Evolutionary conservation across 2,888 invertebrate species (phyloP).

Genomic region (Drosophila nr. fundita): DNA sequence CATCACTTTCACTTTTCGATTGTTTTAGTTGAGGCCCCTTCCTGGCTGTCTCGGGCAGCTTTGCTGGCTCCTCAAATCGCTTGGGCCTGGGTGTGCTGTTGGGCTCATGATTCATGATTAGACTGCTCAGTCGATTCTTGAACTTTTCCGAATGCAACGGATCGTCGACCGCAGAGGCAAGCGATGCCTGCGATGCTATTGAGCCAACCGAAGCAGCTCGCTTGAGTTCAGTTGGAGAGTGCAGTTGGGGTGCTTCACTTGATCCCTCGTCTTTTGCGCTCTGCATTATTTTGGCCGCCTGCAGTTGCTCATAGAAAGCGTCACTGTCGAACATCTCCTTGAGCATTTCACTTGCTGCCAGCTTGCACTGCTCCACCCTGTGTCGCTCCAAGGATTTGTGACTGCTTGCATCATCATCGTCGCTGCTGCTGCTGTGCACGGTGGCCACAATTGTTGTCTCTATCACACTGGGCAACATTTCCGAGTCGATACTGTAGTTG

Average conservation of each 20-base stretch:
- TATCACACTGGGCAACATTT: conserved; percentile 80
- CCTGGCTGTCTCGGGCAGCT: conserved; percentile 1
- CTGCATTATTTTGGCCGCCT: conserved; percentile 20
- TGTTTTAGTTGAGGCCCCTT: conserved; percentile 67
- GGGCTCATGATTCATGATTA: conserved; percentile 61
- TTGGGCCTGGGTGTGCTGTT: conserved; percentile 34
- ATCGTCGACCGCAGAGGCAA: conserved; percentile 67
- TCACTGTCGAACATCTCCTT: conserved; percentile 73
- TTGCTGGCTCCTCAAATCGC: conserved; percentile 22
- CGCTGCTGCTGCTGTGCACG: conserved; percentile 78
- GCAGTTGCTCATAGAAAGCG: conserved; percentile 61
- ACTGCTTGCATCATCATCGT: conserved; percentile 54
- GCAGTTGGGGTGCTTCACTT: not conserved
- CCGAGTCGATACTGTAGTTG: conserved; percentile 79
- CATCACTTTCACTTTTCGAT: conserved; percentile 82
- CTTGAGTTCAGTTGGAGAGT: conserved; percentile 9
- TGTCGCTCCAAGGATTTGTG: conserved; percentile 28
- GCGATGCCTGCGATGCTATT: conserved; percentile 46
- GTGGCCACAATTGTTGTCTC: conserved; percentile 82
- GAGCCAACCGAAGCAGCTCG: conserved; percentile 41
- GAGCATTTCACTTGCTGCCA: conserved; percentile 63
- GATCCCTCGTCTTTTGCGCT: not conserved
- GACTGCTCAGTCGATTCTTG: conserved; percentile 73
- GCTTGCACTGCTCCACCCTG: conserved; percentile 53
- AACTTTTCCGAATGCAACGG: conserved; percentile 80